phyloP scores from a whole-genome alignment of 2,797 vertebrate genomes.

The Gastrophryne carolinensis region DNA sequence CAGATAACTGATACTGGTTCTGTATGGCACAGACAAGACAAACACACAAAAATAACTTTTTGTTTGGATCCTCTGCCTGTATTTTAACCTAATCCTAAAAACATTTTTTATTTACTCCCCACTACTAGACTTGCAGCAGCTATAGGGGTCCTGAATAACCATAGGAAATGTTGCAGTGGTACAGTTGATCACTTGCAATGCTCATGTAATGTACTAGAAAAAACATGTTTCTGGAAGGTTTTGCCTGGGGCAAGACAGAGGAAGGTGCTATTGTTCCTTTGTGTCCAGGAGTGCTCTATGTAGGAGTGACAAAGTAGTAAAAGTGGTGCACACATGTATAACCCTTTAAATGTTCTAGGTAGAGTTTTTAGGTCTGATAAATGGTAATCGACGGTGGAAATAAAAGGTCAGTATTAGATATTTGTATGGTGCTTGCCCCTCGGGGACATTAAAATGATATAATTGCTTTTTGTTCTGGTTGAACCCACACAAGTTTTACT shows the following conservation, averaged over 20 bases:
- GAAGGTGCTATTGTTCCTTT: neutral
- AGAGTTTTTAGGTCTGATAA: too few species aligned
- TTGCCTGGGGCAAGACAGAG: neutral
- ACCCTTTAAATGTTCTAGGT: too few species aligned
- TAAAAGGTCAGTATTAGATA: too few species aligned
- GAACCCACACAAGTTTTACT: too few species aligned
- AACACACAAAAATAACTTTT: neutral
- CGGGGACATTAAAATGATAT: too few species aligned
- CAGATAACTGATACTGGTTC: neutral
- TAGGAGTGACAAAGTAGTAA: too few species aligned
- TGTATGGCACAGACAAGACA: neutral
- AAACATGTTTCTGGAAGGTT: neutral
- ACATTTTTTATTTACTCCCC: neutral
- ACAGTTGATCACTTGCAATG: constrained; percentile 5
- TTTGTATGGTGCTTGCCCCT: too few species aligned
- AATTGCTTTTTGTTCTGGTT: too few species aligned
- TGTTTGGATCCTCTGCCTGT: neutral
- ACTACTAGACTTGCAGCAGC: neutral
- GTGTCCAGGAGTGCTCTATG: neutral
- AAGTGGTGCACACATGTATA: too few species aligned
- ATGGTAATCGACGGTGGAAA: too few species aligned
- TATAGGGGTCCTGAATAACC: constrained; percentile 3
- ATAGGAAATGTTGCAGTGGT: neutral
- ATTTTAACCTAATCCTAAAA: neutral
- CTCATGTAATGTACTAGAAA: neutral